Evolutionary conservation across 2,888 invertebrate genomes (phyloP).

Genomic region (Chrysomela aeneicollis): DNA sequence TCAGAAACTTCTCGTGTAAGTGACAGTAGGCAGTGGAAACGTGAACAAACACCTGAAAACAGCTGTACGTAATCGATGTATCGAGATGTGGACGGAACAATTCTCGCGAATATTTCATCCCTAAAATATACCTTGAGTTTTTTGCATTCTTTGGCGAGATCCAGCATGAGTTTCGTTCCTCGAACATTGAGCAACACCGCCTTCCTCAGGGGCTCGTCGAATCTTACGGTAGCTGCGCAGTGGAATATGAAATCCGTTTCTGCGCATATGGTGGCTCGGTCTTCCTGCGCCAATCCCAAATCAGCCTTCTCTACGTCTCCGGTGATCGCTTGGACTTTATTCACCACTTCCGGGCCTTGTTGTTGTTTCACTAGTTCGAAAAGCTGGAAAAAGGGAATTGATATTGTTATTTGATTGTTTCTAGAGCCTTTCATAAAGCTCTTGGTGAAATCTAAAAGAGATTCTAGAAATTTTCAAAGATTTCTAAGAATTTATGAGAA

Average conservation of each 20-base stretch:
- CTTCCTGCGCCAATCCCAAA: conserved; percentile 73
- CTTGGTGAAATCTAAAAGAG: too few relatives aligned
- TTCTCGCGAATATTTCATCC: too few relatives aligned
- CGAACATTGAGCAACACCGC: conserved; percentile 92
- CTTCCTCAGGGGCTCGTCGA: conserved; percentile 89
- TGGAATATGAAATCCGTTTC: conserved; percentile 89
- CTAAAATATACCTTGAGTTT: conserved; percentile 76
- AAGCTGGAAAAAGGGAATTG: conserved; percentile 65
- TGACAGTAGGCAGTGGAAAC: conserved; percentile 94
- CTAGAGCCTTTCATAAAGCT: too few relatives aligned
- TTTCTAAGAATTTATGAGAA: too few relatives aligned
- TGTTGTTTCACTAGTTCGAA: conserved; percentile 76
- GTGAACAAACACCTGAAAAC: conserved; percentile 72
- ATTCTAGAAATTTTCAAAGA: too few relatives aligned
- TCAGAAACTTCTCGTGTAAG: conserved; percentile 79
- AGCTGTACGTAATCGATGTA: too few relatives aligned
- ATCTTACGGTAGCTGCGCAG: conserved; percentile 76
- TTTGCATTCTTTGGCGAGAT: conserved; percentile 80
- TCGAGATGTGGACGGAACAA: too few relatives aligned
- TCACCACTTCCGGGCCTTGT: conserved; percentile 69
- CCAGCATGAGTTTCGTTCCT: conserved; percentile 88
- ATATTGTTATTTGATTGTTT: background rate
- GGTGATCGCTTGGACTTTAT: conserved; percentile 74
- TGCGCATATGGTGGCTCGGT: conserved; percentile 70
- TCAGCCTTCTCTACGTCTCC: conserved; percentile 77